Conservation (phyloP, 2,797 vertebrate species). For the Clarias platycephalus region DNA sequence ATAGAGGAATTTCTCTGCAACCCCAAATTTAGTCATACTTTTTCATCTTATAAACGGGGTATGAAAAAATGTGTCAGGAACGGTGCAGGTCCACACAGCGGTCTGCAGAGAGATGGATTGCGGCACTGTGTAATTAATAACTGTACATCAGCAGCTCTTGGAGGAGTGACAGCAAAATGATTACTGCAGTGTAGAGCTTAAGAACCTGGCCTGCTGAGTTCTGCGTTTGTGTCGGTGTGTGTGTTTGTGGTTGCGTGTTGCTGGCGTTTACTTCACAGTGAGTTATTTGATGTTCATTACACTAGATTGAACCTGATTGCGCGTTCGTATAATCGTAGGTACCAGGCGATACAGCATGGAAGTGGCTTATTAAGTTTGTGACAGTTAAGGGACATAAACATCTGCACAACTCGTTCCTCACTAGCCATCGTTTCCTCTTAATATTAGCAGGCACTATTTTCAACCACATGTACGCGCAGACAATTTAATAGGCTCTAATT, state of each 20-base stretch:
- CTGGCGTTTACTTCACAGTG: not conserved
- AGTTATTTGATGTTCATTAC: slow-evolving; percentile 19
- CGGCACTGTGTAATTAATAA: slow-evolving; percentile 74
- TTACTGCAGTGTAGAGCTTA: slow-evolving; percentile 56
- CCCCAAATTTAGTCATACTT: slow-evolving; percentile 63
- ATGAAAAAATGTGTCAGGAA: slow-evolving; percentile 74
- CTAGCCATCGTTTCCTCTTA: not conserved
- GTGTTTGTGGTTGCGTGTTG: not conserved
- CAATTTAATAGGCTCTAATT: slow-evolving; percentile 35
- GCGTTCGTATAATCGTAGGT: slow-evolving; percentile 6
- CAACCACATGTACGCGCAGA: not conserved
- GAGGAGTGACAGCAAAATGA: slow-evolving; percentile 68
- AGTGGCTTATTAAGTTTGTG: slow-evolving; percentile 9
- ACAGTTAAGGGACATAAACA: slow-evolving; percentile 19
- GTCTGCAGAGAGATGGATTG: slow-evolving; percentile 61
- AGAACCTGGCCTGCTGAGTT: not conserved
- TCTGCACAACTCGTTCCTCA: not conserved
- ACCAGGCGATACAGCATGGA: slow-evolving; percentile 13
- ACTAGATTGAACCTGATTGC: slow-evolving; percentile 22
- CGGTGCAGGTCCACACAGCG: slow-evolving; percentile 68
- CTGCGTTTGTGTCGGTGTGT: not conserved
- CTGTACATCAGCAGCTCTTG: slow-evolving; percentile 57
- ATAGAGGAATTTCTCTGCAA: slow-evolving; percentile 25
- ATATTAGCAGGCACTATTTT: not conserved
- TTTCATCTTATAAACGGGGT: slow-evolving; percentile 71